Evolutionary conservation across 2,113 vertebrate genomes (phyloP).

Genomic region (Corythornis cristatus): DNA sequence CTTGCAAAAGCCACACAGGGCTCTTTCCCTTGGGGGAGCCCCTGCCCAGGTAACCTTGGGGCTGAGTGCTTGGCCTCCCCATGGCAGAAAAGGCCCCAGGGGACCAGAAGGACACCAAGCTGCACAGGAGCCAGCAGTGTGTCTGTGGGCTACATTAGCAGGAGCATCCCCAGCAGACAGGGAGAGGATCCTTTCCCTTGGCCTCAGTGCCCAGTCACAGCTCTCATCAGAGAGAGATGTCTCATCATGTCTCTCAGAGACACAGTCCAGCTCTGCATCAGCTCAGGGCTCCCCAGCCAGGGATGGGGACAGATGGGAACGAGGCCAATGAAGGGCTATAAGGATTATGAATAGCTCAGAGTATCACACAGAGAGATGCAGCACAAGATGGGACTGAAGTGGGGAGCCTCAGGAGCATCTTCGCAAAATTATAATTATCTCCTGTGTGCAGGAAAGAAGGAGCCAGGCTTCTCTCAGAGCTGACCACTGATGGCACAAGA

Average conservation of each 20-base stretch:
- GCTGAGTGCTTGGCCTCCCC: rapidly evolving
- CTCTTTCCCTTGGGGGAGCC: not conserved
- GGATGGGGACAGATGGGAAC: not conserved
- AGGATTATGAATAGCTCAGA: not conserved
- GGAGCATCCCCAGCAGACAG: not conserved
- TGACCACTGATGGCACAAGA: not conserved
- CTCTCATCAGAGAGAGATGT: too few species aligned
- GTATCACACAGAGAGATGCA: too few species aligned
- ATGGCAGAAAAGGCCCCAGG: not conserved
- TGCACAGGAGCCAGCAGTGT: not conserved
- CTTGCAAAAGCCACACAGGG: not conserved
- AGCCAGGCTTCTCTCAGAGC: not conserved
- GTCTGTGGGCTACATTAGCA: not conserved
- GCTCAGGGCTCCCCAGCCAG: not conserved
- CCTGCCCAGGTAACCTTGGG: not conserved
- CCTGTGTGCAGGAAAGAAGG: not conserved
- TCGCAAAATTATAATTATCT: not conserved
- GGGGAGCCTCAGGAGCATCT: not conserved
- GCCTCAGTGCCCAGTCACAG: not conserved
- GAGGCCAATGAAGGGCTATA: not conserved
- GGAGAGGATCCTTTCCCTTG: not conserved
- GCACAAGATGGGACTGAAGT: too few species aligned
- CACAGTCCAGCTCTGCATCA: not conserved
- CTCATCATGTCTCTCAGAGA: too few species aligned
- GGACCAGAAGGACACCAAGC: too few species aligned